Conservation (phyloP, 2,797 vertebrate species). For the Muscicapa comitata region DNA sequence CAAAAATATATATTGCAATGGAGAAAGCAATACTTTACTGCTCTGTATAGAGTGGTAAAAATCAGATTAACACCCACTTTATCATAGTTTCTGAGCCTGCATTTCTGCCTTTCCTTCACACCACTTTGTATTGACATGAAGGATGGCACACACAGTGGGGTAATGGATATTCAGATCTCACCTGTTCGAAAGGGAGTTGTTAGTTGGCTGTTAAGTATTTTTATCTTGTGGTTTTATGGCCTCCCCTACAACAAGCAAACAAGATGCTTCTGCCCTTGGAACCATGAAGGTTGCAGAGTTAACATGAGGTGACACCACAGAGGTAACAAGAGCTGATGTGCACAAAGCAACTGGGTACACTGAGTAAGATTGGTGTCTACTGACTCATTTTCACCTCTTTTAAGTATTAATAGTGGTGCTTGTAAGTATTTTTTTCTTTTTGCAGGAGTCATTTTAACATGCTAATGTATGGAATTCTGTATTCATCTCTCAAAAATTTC, state of each 20-base stretch:
- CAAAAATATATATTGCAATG: neutral
- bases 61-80: neutral
- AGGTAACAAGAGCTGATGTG: neutral
- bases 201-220: neutral
- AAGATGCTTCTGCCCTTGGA: neutral
- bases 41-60: neutral
- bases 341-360: neutral
- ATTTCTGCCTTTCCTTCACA: neutral
- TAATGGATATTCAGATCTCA: conserved; percentile 33
- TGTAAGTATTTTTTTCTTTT: neutral
- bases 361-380: neutral
- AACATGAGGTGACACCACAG: neutral
- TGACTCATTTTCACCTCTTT: neutral
- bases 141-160: neutral
- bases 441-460: neutral
- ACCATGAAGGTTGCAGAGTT: neutral
- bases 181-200: neutral
- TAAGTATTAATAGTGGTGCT: neutral
- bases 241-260: neutral
- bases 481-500: neutral
- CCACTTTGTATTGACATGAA: neutral
- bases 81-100: neutral
- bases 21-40: neutral
- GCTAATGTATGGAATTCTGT: neutral
- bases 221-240: conserved; percentile 6